phyloP scores from a whole-genome alignment of 64 coral and sea anemone genomes.

The Stichodactyla helianthus region DNA sequence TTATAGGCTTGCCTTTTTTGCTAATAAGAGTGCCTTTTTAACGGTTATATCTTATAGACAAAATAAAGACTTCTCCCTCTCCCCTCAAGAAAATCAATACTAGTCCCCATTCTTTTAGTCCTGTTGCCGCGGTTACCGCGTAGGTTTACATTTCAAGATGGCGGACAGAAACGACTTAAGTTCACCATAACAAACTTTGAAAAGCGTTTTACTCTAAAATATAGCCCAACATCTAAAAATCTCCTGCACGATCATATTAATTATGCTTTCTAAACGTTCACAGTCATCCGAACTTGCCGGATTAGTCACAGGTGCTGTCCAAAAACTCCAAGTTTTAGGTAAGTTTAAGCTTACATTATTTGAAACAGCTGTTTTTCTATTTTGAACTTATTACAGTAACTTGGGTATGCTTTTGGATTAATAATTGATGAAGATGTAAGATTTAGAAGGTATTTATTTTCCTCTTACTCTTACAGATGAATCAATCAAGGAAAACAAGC shows the following conservation, averaged over 20 bases:
- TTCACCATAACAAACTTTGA: not conserved
- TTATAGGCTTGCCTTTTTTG: no score
- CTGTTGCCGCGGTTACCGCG: constrained; percentile 8
- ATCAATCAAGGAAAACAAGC: constrained; percentile 17
- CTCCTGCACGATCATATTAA: not conserved
- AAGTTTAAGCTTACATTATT: constrained; percentile 19
- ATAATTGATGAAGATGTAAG: not conserved
- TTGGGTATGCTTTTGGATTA: not conserved
- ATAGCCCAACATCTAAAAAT: not conserved
- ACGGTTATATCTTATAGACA: no score
- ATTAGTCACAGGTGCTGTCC: constrained; percentile 78
- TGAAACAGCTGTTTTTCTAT: not conserved
- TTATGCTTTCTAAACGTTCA: constrained; percentile 65
- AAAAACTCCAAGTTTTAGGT: constrained; percentile 84
- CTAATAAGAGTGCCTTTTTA: no score
- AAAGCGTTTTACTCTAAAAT: not conserved
- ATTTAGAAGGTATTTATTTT: not conserved
- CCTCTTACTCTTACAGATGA: not conserved
- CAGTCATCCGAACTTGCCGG: constrained; percentile 72
- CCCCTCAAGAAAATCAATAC: no score
- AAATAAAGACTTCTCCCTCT: no score
- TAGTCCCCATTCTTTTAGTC: constrained; percentile 15
- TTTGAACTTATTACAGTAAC: not conserved
- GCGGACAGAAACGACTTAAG: not conserved
- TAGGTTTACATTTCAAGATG: constrained; percentile 54